These are phyloP conservation scores for Coreius guichenoti DNA, from an alignment of 2,797 vertebrate species.

Conservation along the genomic window DNA sequence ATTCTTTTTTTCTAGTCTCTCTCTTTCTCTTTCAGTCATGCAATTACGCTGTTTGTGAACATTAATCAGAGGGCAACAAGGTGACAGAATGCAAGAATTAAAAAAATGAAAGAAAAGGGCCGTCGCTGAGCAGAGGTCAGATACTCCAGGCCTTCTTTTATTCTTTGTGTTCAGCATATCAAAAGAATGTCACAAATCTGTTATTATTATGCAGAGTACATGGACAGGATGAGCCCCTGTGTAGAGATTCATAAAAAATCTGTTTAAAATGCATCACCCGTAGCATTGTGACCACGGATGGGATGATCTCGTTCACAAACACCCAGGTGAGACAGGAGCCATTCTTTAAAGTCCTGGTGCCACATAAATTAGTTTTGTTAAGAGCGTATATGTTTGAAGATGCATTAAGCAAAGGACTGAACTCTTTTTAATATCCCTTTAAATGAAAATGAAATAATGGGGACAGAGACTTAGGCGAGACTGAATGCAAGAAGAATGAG, in stretches of 20 bases:
- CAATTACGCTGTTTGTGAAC: constrained; percentile 9
- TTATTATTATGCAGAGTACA: constrained; percentile 47
- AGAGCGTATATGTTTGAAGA: constrained; percentile 53
- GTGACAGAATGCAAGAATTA: constrained; percentile 6
- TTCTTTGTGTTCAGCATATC: constrained; percentile 52
- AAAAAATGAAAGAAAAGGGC: constrained; percentile 8
- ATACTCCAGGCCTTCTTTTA: constrained; percentile 47
- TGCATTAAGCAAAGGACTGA: constrained; percentile 47
- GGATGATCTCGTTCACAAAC: constrained; percentile 24
- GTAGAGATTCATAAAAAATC: constrained; percentile 20
- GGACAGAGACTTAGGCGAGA: not conserved
- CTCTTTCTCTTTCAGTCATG: constrained; percentile 3
- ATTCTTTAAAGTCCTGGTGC: constrained; percentile 49
- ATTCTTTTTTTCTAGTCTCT: not conserved
- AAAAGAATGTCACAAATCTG: constrained; percentile 50
- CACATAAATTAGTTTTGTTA: constrained; percentile 51
- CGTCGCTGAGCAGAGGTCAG: constrained; percentile 45
- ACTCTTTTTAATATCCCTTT: constrained; percentile 25
- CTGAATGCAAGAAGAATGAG: constrained; percentile 9
- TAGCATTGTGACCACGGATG: not conserved
- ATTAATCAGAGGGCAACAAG: constrained; percentile 10
- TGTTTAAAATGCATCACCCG: constrained; percentile 32
- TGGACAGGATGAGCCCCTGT: constrained; percentile 14
- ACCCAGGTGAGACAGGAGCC: constrained; percentile 35
- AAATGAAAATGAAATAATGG: constrained; percentile 35